Evolutionary conservation across 1,140 invertebrate species (phyloP), one percentile per base, ranked within the genome.

Genomic region (Lordiphosa collinella): DNA sequence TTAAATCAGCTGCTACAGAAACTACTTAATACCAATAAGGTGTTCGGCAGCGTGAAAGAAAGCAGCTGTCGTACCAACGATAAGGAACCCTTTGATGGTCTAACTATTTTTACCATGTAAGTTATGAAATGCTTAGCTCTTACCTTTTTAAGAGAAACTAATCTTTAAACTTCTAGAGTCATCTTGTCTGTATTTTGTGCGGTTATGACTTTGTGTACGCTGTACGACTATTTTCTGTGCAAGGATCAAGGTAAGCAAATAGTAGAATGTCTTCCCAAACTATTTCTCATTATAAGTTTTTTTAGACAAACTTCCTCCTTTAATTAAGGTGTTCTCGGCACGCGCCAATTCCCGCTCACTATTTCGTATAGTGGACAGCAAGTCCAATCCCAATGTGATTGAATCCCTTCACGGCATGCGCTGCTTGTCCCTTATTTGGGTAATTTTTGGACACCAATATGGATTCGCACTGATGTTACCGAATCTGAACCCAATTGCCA

Each of bases 341-440:
- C 58, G 79, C 0, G 55, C 40, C 8, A 67, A 66, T 2, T 70
- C 73, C 3, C 60, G 74, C 1, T 4, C 16, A 1, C 34, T 85
- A 0, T 85, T 85, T 11, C 49, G 65, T 3, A n/a, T 78, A 0
- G 31, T 46, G 35, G 56, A 85, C 7, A 34, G 25, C 16, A 56
- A 53, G 14, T 16, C 54, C 3, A 85, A 46, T 43, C 73, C 79
- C 4, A 85, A 85, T 54, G 69, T 78, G 2, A 85, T 85, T 18
- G 61, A 74, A 4, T 85, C 79, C 11, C 40, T 85, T n/a, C 47
- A 85, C 32, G 79, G 79, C 5, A 71, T 85, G 6, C 65, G 79
- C 4, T 64, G 79, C 31, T 0, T 85, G 34, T 85, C 79, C 2
- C 61, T 85, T 2, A 18, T 85, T 22, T 85, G 79, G 79, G 79